These are phyloP conservation scores for Clinocottus analis DNA, from an alignment of 2,113 vertebrate species.

Conservation along the genomic window DNA sequence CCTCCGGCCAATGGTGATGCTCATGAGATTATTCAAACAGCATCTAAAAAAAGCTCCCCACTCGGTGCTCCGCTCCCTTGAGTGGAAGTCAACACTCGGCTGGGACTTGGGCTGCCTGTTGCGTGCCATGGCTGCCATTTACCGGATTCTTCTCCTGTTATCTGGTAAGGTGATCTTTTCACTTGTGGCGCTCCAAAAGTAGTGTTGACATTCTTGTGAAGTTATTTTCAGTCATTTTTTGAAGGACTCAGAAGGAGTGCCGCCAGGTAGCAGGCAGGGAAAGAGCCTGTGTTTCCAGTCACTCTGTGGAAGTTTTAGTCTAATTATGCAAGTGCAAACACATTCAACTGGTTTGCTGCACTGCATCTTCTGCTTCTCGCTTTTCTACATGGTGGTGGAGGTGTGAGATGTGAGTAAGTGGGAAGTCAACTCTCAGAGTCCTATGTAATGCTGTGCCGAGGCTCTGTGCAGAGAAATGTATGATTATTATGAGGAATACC, in stretches of 20 bases:
- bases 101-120: slow-evolving; percentile 46
- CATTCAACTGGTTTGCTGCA: background rate
- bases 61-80: slow-evolving; percentile 29
- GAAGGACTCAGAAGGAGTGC: background rate
- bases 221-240: slow-evolving; percentile 15
- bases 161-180: slow-evolving; percentile 73
- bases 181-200: background rate
- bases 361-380: background rate
- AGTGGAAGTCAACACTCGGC: slow-evolving; percentile 33
- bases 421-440: background rate
- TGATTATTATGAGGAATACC: background rate
- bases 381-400: background rate
- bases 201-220: background rate
- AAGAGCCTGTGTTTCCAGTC: background rate
- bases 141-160: slow-evolving; percentile 72
- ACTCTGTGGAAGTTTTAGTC: slow-evolving; percentile 4
- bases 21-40: slow-evolving; percentile 71
- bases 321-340: background rate
- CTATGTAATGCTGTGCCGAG: background rate
- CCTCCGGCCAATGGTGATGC: slow-evolving; percentile 65
- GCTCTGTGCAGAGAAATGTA: background rate
- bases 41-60: slow-evolving; percentile 69
- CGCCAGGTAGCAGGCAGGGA: background rate
- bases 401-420: background rate
- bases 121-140: slow-evolving; percentile 68